Percentiles rank a stretch among this genome's conserved stretches.
Evolutionary conservation across 1,140 invertebrate species (phyloP).

Genomic region (Theocolax elegans): DNA sequence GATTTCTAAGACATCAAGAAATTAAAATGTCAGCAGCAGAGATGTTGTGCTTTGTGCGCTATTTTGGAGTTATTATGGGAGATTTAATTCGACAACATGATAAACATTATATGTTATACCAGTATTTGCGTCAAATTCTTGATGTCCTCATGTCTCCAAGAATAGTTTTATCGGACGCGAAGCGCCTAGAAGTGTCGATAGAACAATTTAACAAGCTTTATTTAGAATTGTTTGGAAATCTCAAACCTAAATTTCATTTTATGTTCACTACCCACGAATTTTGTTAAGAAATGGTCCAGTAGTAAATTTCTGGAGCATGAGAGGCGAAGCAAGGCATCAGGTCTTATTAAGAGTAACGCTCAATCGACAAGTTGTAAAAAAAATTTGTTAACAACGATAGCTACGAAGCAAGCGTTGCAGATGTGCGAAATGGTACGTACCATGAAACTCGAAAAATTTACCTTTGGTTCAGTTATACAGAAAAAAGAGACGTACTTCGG

Average conservation of each 20-base stretch:
- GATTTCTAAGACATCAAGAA: too few species aligned
- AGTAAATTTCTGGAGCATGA: background rate
- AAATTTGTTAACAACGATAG: conserved; percentile 2
- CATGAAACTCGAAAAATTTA: background rate
- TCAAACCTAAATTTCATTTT: conserved; percentile 5
- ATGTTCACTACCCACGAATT: background rate
- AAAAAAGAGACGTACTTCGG: too few species aligned
- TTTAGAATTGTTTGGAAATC: background rate
- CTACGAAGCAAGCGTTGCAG: background rate
- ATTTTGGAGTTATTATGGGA: too few species aligned
- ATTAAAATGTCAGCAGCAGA: too few species aligned
- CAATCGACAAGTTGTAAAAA: background rate
- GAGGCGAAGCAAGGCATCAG: background rate
- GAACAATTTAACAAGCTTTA: background rate
- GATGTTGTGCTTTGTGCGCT: too few species aligned
- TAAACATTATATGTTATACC: too few species aligned
- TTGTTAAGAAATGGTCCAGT: background rate
- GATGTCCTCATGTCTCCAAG: background rate
- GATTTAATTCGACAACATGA: too few species aligned
- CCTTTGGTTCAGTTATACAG: too few species aligned
- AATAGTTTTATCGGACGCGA: background rate
- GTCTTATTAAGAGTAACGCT: background rate
- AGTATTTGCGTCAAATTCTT: too few species aligned
- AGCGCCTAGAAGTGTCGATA: background rate
- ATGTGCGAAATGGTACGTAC: background rate